Evolutionary conservation across 2,888 invertebrate genomes (phyloP), one percentile per base, ranked within the genome.

Genomic region (Sesia bembeciformis): DNA sequence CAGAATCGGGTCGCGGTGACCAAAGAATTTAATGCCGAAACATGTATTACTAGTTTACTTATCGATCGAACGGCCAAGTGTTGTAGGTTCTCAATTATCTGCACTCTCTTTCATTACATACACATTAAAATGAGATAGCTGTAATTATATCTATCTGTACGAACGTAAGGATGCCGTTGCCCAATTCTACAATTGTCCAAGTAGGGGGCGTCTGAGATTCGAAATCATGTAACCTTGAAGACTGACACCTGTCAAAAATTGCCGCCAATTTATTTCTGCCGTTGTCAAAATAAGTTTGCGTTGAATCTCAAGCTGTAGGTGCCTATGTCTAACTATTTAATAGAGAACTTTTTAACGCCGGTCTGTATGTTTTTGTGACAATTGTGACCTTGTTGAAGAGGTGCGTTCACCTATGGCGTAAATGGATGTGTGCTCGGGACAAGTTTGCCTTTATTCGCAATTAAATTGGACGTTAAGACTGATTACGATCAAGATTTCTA

Each of bases 1-100:
- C 59, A 62, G 62, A 74, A 69, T 65, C 66, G 64, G 73, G 66
- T 63, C 70, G 64, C 40, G 55, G 56, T 56, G 51, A 57, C 57
- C 51, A 51, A 50, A 53, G 54, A 53, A 50, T 58, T 58, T 62
- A 70, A 64, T 65, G 58, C 64, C 66, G 59, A 64, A 68, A 72
- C 71, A 57, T 61, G 71, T 69, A 68, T 65, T 64, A 68, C 71
- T 64, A 56, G 70, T 68, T 67, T 56, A 55, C 59, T 62, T 58
- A 40, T 56, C 54, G 51, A 42, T 23, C 42, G 39, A 5, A 42
- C 5, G 42, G 7, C 42, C 42, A 5, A 42, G 5, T 42, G 23
- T 7, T 42, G 42, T 7, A 42, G 7, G 5, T 42, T 42, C 23
- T 23, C 23, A 23, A 23, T 23, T 23, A 23, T 23, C 23, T 23